Conservation (phyloP, 2,113 vertebrate genomes). For the Heteronetta atricapilla region DNA sequence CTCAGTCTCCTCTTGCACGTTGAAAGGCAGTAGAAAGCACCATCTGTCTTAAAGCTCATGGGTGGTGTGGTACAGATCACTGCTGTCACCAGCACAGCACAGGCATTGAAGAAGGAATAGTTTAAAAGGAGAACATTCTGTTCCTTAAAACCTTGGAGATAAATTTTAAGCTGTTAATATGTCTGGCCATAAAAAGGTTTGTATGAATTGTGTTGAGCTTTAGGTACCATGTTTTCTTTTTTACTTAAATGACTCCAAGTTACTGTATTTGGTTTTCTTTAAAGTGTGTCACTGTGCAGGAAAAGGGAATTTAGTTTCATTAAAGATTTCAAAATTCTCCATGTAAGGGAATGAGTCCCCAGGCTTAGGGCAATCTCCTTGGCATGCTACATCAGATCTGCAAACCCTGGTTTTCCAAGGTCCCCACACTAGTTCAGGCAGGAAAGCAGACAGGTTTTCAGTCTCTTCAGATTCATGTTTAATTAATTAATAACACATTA, state of each 20-base stretch:
- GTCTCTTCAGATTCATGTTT: background rate
- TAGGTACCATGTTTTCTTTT: background rate
- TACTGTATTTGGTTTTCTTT: background rate
- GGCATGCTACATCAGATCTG: background rate
- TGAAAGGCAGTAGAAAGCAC: background rate
- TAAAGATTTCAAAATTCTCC: conserved; percentile 36
- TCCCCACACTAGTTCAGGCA: background rate
- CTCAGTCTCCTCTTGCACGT: background rate
- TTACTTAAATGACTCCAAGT: background rate
- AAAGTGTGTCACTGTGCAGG: background rate
- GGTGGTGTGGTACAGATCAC: background rate
- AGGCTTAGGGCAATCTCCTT: background rate
- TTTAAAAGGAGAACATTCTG: background rate
- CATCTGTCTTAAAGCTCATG: background rate
- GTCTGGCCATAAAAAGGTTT: background rate
- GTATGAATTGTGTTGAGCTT: background rate
- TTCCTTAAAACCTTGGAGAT: background rate
- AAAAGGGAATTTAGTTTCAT: conserved; percentile 47
- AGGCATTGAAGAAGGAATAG: background rate
- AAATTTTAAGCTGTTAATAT: background rate
- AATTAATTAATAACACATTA: conserved; percentile 13
- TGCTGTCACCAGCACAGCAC: background rate
- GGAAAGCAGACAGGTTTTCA: background rate
- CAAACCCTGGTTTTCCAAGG: background rate
- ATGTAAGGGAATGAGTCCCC: background rate